Base-by-base conservation (phyloP, 2,888 invertebrate genomes). In the Syrista parreyssii region DNA sequence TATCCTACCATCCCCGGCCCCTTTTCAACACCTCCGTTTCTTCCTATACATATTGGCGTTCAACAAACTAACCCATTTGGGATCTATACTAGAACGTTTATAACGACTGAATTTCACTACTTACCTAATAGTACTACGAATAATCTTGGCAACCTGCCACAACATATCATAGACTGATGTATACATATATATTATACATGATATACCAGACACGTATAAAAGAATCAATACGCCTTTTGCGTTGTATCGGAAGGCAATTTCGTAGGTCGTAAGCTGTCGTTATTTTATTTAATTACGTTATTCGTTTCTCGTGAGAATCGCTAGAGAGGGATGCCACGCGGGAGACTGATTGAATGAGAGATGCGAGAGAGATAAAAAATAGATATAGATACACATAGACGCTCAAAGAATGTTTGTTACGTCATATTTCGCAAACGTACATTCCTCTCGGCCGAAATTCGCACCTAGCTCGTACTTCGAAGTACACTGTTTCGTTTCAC, bases 101-200 rank as follows among this genome's bases (percentile, higher is more conserved):
- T 55, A 71, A 33, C 71, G 71, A 71, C 71, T 71, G 71, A 71
- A 31, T 31, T 55, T 55, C 55, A 23, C 55, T 55, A 23, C 23
- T 55, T 55, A 55, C 23, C 23, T 55, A 71, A 71, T 31, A n/a
- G 30, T 23, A 33, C 33, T 71, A 23, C 71, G 31, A 32, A 33
- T 71, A 71, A 79, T 75, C 82, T 82, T 79, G 82, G 82, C 80
- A 79, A 80, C 83, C 82, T 84, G 84, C 82, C 80, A 78, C 80
- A 79, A 84, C 84, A 84, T 84, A 84, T 84, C 84, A 82, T 80
- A 74, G 80, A 83, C 82, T 81, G 80, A 82, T 78, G 12, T 71
- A 32, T 71, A 31, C 31, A 31, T 71, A 11, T 32, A 71, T 71
- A 55, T 55, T 15, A 55, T 55, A 55, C 23, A 55, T 9, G 23